Percentiles rank a stretch among this genome's conserved stretches.
Evolutionary conservation across 2,113 vertebrate genomes (phyloP).

Genomic region (Phyllopteryx taeniolatus): DNA sequence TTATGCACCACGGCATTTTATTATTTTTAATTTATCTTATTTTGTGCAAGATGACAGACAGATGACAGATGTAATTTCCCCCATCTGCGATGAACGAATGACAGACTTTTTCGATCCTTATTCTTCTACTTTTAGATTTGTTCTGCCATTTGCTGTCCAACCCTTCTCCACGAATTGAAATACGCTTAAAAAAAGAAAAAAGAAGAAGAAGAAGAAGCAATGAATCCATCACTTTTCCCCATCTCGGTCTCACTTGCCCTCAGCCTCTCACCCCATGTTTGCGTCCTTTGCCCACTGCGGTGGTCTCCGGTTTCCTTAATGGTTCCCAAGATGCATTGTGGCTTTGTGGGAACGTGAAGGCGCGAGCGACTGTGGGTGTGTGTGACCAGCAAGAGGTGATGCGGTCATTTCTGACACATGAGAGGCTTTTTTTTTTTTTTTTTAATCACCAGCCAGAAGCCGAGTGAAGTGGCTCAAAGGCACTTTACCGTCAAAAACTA

Average conservation of each 20-base stretch:
- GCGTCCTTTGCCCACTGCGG: conserved; percentile 74
- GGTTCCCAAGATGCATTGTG: conserved; percentile 81
- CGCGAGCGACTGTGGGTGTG: conserved; percentile 41
- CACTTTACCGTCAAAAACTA: conserved; percentile 26
- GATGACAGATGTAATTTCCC: not conserved
- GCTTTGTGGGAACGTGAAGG: conserved; percentile 66
- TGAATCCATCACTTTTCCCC: conserved; percentile 3
- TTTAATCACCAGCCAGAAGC: conserved; percentile 52
- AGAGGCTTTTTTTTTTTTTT: conserved; percentile 40
- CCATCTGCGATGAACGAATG: not conserved
- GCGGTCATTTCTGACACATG: conserved; percentile 68
- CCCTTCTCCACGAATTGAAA: not conserved
- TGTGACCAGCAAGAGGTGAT: conserved; percentile 48
- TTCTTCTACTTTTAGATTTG: not conserved
- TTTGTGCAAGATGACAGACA: not conserved
- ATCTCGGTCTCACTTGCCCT: conserved; percentile 44
- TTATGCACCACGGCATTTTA: too few relatives aligned
- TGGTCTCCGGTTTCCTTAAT: conserved; percentile 79
- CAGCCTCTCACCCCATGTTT: conserved; percentile 68
- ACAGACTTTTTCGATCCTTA: not conserved
- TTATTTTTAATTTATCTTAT: not conserved
- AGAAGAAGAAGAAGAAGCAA: not conserved
- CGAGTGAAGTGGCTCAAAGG: conserved; percentile 47
- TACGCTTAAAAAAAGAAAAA: not conserved
- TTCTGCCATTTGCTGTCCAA: not conserved